phyloP scores from a whole-genome alignment of 2,888 invertebrate genomes.

The Autographa pulchrina region DNA sequence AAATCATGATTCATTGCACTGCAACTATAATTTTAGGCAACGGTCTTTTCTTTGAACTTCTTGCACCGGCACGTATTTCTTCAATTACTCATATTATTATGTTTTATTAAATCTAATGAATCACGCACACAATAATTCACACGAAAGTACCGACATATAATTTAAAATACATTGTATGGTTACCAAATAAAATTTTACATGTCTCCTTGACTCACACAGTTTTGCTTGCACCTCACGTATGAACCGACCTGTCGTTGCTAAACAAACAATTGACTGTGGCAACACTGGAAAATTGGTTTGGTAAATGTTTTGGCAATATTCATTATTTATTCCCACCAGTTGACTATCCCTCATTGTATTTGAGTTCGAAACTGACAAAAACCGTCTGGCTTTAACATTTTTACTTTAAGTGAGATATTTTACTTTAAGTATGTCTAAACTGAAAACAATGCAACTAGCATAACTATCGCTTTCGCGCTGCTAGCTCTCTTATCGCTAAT shows the following conservation, averaged over 20 bases:
- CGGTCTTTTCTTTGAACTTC: background rate
- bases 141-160: slow-evolving; percentile 6
- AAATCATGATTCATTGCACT: background rate
- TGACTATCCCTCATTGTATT: background rate
- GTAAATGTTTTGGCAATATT: slow-evolving; percentile 49
- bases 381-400: background rate
- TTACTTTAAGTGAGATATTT: background rate
- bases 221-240: slow-evolving; percentile 65
- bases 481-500: background rate
- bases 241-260: slow-evolving; percentile 66
- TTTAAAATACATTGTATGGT: slow-evolving; percentile 35
- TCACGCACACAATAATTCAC: slow-evolving; percentile 25
- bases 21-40: background rate
- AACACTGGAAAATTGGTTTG: slow-evolving; percentile 53
- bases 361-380: background rate
- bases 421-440: background rate
- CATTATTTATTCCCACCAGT: slow-evolving; percentile 11
- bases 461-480: background rate
- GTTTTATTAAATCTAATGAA: slow-evolving; percentile 29
- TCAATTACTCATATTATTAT: background rate
- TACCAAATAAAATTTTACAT: slow-evolving; percentile 37
- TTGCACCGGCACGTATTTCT: slow-evolving; percentile 13
- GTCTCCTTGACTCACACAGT: slow-evolving; percentile 34
- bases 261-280: slow-evolving; percentile 68
- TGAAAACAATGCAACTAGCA: slow-evolving; percentile 1